These are phyloP conservation scores for Oxytorus armatus DNA, from an alignment of 2,888 invertebrate genomes.

Conservation along the genomic window DNA sequence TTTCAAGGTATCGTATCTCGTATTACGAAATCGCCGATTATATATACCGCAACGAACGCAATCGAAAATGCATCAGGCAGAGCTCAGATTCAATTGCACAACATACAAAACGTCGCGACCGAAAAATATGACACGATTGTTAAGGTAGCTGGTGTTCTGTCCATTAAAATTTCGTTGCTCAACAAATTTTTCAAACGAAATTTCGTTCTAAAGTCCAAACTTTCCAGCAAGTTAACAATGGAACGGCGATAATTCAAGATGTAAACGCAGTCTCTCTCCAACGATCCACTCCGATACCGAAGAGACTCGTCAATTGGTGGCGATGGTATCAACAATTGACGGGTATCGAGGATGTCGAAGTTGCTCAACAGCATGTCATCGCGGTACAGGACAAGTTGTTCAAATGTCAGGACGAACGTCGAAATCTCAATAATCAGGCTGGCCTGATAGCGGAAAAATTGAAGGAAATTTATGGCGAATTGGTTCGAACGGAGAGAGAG, in stretches of 20 bases:
- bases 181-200: no score
- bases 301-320: constrained; percentile 77
- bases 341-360: constrained; percentile 79
- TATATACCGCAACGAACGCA: constrained; percentile 73
- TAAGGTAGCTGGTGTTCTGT: constrained; percentile 77
- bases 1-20: constrained; percentile 72
- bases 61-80: constrained; percentile 75
- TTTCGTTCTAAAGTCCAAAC: no score
- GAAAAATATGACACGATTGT: constrained; percentile 77
- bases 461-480: constrained; percentile 80
- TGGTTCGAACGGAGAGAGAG: constrained; percentile 79
- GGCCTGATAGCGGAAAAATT: constrained; percentile 75
- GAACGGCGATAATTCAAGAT: constrained; percentile 77
- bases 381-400: constrained; percentile 80
- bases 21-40: constrained; percentile 74
- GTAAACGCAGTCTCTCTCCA: constrained; percentile 71
- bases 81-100: constrained; percentile 75
- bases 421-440: constrained; percentile 73
- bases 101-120: constrained; percentile 74
- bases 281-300: constrained; percentile 75
- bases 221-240: constrained; percentile 77
- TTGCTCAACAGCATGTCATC: constrained; percentile 77
- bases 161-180: no score
- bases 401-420: constrained; percentile 78
- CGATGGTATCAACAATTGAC: constrained; percentile 81